Percentiles rank a stretch among this genome's conserved stretches.
Evolutionary conservation across 2,888 invertebrate species (phyloP).

Genomic region (Pristionchus fissidentatus): DNA sequence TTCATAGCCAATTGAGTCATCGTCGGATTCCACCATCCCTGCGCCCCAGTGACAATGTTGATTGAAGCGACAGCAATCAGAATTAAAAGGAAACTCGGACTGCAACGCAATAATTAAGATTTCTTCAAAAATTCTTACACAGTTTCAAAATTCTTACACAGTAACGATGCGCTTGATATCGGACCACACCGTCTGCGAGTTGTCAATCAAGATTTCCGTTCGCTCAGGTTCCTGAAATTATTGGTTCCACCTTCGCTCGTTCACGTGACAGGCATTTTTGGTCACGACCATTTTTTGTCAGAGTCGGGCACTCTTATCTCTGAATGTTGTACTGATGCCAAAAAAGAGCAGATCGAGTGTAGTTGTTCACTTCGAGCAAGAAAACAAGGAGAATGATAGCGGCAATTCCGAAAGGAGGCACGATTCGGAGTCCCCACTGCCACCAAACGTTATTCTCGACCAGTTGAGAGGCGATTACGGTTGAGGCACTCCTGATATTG

Average conservation of each 20-base stretch:
- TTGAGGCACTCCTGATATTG: slow-evolving; percentile 37
- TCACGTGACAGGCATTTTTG: too few relatives aligned
- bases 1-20: slow-evolving; percentile 46
- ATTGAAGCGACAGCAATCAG: slow-evolving; percentile 1
- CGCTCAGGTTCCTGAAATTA: not conserved
- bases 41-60: slow-evolving; percentile 45
- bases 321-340: too few relatives aligned
- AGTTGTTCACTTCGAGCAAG: not conserved
- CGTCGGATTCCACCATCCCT: slow-evolving; percentile 49
- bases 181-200: not conserved
- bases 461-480: slow-evolving; percentile 35
- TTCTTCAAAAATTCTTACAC: not conserved
- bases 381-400: slow-evolving; percentile 9
- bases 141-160: slow-evolving; percentile 6
- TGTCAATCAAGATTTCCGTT: not conserved
- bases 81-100: slow-evolving; percentile 28
- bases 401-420: slow-evolving; percentile 33
- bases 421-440: slow-evolving; percentile 48
- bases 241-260: not conserved
- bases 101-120: not conserved
- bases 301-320: too few relatives aligned
- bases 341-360: not conserved
- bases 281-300: too few relatives aligned
- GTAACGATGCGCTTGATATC: slow-evolving; percentile 37
- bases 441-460: not conserved